Evolutionary conservation across 2,113 vertebrate genomes (phyloP), one percentile per base, ranked within the genome.

Genomic region (Enhydra lutris): DNA sequence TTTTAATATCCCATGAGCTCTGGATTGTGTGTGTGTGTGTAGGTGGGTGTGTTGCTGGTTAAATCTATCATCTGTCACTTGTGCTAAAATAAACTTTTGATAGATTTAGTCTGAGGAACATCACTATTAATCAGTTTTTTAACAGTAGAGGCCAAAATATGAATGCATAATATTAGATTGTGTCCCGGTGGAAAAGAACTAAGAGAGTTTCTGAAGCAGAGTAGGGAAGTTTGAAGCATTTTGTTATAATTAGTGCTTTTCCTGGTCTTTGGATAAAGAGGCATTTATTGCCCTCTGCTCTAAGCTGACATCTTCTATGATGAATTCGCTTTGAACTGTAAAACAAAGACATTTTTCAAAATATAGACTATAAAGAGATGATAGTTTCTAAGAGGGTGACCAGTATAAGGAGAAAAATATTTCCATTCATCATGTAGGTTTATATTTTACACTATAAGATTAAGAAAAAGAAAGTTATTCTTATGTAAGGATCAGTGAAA

Each of bases 341-440:
- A 97, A 97, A 94, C 88, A 95, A 96, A 91, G 69, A 96, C 36
- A 90, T 88, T 92, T 96, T 94, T 98, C 23, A 93, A 94, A 97
- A 76, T 87, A 36, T 59, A 61, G 18, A 97, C 78, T 90, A 87
- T 88, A 92, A 97, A 91, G 80, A 67, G 24, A 95, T 67, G 36
- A 90, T 73, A 55, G 39, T 79, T 94, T 95, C 71, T 92, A 94
- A 90, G 39, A 95, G 50, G n/a, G 42, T 94, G 81, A 89, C 69
- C 92, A 96, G 31, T 84, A 73, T 71, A 61, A 88, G 95, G 50
- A 94, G 5, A 87, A 52, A 97, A 91, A 83, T 94, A 94, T 88
- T 96, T 83, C 26, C 45, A 86, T 63, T 97, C 69, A 81, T 79
- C 67, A 93, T 80, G 17, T 55, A 96, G 39, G 26, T 73, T 95